Percentiles rank a stretch among this genome's conserved stretches.
Evolutionary conservation across 2,888 invertebrate genomes (phyloP).

Genomic region (Malthinus flaveolus): DNA sequence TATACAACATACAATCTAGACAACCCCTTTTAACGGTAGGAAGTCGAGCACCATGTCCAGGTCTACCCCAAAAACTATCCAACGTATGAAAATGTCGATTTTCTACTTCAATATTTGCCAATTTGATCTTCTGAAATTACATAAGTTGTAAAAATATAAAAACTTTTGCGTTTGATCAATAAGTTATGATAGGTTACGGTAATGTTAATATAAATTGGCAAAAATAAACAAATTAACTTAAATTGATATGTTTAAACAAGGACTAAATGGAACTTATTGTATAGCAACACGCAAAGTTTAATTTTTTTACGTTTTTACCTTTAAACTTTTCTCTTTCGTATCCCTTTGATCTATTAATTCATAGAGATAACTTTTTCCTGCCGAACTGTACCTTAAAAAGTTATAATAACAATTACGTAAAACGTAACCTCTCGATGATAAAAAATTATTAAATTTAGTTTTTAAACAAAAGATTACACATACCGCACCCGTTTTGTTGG

Average conservation of each 20-base stretch:
- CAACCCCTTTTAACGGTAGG: conserved; percentile 45
- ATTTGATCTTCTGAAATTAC: conserved; percentile 60
- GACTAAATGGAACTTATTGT: background rate
- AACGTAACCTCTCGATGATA: background rate
- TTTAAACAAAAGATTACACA: conserved; percentile 1
- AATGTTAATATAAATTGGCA: too few relatives aligned
- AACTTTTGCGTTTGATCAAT: too few relatives aligned
- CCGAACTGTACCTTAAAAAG: conserved; percentile 42
- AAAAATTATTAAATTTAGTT: background rate
- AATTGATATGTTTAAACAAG: too few relatives aligned
- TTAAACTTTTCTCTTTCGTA: conserved; percentile 53
- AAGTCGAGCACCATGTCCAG: conserved; percentile 67
- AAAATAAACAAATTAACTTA: too few relatives aligned
- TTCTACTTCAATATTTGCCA: conserved; percentile 67
- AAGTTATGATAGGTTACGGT: too few relatives aligned
- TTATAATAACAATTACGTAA: conserved; percentile 1
- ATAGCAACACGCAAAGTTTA: conserved; percentile 1
- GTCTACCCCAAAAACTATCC: conserved; percentile 78
- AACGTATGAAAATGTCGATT: conserved; percentile 75
- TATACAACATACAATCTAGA: conserved; percentile 48
- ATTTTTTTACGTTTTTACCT: conserved; percentile 42
- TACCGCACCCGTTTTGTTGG: background rate
- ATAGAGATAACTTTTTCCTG: conserved; percentile 56
- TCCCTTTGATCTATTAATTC: conserved; percentile 60
- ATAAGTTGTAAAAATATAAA: background rate